Percentiles rank a stretch among this genome's conserved stretches.
Evolutionary conservation across 2,113 vertebrate genomes (phyloP).

Genomic region (Salvelinus sp.): DNA sequence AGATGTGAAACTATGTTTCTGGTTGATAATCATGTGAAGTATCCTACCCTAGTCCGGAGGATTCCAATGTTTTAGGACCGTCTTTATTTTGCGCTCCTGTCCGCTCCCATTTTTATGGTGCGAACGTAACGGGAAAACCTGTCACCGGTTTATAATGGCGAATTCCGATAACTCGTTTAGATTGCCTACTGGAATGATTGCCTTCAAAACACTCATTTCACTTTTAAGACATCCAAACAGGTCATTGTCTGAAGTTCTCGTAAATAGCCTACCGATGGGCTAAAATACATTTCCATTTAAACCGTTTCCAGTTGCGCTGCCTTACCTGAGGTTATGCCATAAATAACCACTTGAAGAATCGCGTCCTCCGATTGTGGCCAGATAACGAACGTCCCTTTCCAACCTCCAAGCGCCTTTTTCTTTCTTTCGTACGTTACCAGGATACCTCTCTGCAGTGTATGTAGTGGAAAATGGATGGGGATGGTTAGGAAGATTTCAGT

Average conservation of each 20-base stretch:
- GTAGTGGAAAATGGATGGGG: background rate
- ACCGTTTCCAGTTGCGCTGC: background rate
- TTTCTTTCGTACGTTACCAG: background rate
- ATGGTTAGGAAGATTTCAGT: background rate
- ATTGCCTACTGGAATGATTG: background rate
- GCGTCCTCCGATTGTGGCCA: slow-evolving; percentile 35
- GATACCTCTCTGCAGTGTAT: background rate
- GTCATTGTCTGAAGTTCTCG: too few relatives aligned
- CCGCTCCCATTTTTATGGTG: background rate
- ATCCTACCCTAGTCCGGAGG: background rate
- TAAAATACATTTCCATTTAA: background rate
- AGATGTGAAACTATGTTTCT: too few relatives aligned
- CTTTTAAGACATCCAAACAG: background rate
- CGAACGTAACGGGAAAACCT: background rate
- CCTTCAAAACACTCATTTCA: background rate
- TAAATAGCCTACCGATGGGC: background rate
- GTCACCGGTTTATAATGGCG: background rate
- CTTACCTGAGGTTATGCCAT: slow-evolving; percentile 55
- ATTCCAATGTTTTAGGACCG: background rate
- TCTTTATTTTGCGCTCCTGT: background rate
- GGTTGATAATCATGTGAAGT: background rate
- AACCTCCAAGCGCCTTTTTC: background rate
- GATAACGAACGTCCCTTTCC: slow-evolving; percentile 2
- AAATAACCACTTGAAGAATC: slow-evolving; percentile 36
- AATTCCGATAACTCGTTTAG: background rate